A percentile compares a stretch with the other conserved stretches of the same genome.
These are phyloP conservation scores for Pycnonotus jocosus DNA, from an alignment of 2,113 vertebrate species.

Conservation along the genomic window DNA sequence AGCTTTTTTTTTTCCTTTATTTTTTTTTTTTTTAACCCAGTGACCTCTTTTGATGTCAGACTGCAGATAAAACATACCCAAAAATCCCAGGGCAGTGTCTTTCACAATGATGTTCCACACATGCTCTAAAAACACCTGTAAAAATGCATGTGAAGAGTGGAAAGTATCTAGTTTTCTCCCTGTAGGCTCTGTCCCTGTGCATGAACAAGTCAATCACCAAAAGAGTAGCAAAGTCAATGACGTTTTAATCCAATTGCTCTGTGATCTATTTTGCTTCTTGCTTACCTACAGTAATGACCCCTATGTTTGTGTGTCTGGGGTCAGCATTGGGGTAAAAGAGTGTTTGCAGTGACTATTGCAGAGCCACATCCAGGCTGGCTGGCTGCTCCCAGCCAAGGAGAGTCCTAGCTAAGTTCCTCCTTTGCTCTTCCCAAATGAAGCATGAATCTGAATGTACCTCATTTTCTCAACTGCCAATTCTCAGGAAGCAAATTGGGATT, in stretches of 20 bases:
- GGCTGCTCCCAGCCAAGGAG: background rate
- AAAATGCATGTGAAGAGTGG: background rate
- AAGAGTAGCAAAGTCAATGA: background rate
- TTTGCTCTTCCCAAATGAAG: background rate
- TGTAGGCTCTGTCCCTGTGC: background rate
- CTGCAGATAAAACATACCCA: background rate
- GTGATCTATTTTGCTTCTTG: background rate
- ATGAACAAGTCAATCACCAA: background rate
- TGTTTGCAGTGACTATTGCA: background rate
- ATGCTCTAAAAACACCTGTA: background rate
- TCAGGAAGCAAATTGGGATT: fast-evolving
- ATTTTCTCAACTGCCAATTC: background rate
- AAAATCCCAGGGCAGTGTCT: background rate
- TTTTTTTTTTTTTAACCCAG: background rate
- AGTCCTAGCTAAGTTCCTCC: background rate
- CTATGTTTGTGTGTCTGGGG: background rate
- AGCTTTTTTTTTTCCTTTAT: no score
- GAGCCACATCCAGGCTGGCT: background rate
- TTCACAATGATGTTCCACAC: background rate
- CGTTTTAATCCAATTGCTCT: background rate
- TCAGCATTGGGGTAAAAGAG: background rate
- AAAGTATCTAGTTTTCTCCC: background rate
- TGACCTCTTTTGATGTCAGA: background rate
- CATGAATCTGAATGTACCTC: background rate
- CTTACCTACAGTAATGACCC: background rate